These are phyloP conservation scores for Synanthedon tipuliformis DNA, from an alignment of 2,888 invertebrate species.

Conservation along the genomic window DNA sequence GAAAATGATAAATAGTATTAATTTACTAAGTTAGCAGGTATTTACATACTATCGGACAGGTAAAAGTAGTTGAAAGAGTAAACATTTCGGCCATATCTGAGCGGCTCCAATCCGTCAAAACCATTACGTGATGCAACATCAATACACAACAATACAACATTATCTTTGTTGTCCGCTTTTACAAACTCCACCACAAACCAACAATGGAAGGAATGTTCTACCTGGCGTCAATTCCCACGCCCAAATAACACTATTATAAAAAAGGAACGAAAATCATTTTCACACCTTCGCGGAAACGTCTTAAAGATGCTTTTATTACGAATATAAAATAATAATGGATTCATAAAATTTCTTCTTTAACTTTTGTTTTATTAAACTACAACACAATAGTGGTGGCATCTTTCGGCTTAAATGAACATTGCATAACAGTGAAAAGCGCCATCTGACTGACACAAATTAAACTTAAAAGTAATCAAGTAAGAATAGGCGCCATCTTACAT, in stretches of 20 bases:
- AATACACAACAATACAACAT: slow-evolving; percentile 2
- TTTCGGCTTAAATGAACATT: slow-evolving; percentile 9
- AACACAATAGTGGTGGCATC: slow-evolving; percentile 30
- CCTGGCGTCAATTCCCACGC: slow-evolving; percentile 46
- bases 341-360: slow-evolving; percentile 41
- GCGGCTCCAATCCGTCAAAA: not conserved
- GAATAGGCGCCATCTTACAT: too few species aligned
- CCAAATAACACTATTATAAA: slow-evolving; percentile 28
- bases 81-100: not conserved
- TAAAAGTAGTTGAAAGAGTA: too few species aligned
- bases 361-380: slow-evolving; percentile 8
- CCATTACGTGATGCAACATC: slow-evolving; percentile 5
- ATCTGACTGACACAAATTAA: slow-evolving; percentile 10
- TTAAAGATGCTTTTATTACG: slow-evolving; percentile 50
- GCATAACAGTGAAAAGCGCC: slow-evolving; percentile 9
- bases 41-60: too few species aligned
- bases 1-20: too few species aligned
- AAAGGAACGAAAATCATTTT: slow-evolving; percentile 62
- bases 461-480: too few species aligned
- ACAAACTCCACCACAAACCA: slow-evolving; percentile 2
- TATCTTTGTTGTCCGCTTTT: slow-evolving; percentile 2
- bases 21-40: too few species aligned
- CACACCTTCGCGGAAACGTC: slow-evolving; percentile 64
- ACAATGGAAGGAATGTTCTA: not conserved
- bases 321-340: slow-evolving; percentile 59